Percentiles rank a stretch among this genome's conserved stretches.
phyloP scores from a whole-genome alignment of 1,140 invertebrate genomes.

The Scaptomyza montana region DNA sequence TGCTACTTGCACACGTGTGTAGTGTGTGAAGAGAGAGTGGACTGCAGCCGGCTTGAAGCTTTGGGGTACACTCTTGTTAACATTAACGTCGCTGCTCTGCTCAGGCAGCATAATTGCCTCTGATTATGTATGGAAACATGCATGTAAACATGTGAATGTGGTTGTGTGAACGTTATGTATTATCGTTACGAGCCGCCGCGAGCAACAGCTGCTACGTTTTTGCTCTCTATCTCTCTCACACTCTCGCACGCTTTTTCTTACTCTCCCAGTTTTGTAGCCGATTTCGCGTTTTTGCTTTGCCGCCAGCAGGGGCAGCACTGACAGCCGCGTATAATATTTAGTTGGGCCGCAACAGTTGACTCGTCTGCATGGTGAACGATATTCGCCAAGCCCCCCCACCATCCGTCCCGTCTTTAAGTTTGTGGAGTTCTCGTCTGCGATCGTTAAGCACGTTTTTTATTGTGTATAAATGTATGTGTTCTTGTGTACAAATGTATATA shows the following conservation, averaged over 20 bases:
- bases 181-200: slow-evolving; percentile 37
- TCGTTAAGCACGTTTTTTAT: slow-evolving; percentile 70
- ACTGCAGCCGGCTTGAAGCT: slow-evolving; percentile 22
- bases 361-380: slow-evolving; percentile 71
- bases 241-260: slow-evolving; percentile 6
- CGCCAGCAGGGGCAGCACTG: slow-evolving; percentile 15
- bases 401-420: slow-evolving; percentile 43
- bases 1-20: slow-evolving; percentile 50
- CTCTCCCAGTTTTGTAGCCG: slow-evolving; percentile 34
- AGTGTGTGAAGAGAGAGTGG: slow-evolving; percentile 17
- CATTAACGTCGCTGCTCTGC: slow-evolving; percentile 19
- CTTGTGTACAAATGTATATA: neutral
- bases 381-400: slow-evolving; percentile 34
- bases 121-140: slow-evolving; percentile 57
- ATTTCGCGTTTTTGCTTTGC: slow-evolving; percentile 47
- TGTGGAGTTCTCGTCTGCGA: slow-evolving; percentile 42
- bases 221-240: slow-evolving; percentile 24
- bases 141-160: neutral
- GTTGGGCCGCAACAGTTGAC: slow-evolving; percentile 77
- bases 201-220: slow-evolving; percentile 57
- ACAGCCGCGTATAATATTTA: slow-evolving; percentile 66
- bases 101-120: slow-evolving; percentile 66
- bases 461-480: slow-evolving; percentile 36
- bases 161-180: slow-evolving; percentile 36
- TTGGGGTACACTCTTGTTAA: slow-evolving; percentile 40